Conservation (phyloP, 2,113 vertebrate species). For the Gallinago media region DNA sequence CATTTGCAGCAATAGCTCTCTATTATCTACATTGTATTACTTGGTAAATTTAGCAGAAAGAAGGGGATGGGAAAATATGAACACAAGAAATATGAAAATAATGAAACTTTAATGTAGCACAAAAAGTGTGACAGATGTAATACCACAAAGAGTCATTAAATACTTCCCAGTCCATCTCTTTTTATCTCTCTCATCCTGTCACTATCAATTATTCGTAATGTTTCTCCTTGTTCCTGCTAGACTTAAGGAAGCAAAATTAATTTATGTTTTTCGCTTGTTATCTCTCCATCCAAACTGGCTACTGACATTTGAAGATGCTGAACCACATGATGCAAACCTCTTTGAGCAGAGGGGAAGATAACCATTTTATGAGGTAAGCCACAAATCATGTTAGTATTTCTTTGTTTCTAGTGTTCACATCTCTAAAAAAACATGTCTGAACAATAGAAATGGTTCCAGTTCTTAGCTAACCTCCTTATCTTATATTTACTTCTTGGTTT, state of each 20-base stretch:
- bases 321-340: not conserved
- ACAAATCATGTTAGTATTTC: not conserved
- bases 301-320: not conserved
- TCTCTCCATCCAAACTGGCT: conserved; percentile 16
- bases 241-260: conserved; percentile 46
- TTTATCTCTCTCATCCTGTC: conserved; percentile 70
- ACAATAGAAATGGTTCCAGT: not conserved
- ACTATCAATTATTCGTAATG: conserved; percentile 71
- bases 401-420: not conserved
- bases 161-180: conserved; percentile 74
- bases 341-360: conserved; percentile 2
- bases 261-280: conserved; percentile 24
- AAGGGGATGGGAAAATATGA: conserved; percentile 76
- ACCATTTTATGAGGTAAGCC: not conserved
- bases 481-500: conserved; percentile 11
- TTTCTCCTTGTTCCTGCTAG: conserved; percentile 46
- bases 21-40: conserved; percentile 79
- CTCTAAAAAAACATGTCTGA: not conserved
- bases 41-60: conserved; percentile 84
- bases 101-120: conserved; percentile 82
- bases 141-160: conserved; percentile 77
- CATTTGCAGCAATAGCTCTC: conserved; percentile 76
- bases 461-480: conserved; percentile 23
- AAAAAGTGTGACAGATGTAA: conserved; percentile 79
- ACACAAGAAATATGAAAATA: conserved; percentile 82